A percentile compares a stretch with the other conserved stretches of the same genome.
Conservation (phyloP, 2,888 invertebrate genomes). For the Deroplatys truncata region DNA sequence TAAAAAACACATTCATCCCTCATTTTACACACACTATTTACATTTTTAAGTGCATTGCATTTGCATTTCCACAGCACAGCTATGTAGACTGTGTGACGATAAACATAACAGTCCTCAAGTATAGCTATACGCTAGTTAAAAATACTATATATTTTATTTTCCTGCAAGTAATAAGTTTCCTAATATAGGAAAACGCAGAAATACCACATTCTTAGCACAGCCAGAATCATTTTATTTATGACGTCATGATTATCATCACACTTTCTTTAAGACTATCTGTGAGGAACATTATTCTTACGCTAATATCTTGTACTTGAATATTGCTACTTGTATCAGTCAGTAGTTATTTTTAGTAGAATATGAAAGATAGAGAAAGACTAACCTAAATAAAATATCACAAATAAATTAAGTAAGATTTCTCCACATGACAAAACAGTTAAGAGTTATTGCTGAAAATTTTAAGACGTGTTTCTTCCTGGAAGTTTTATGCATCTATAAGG, state of each 20-base stretch:
- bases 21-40: not conserved
- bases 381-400: constrained; percentile 16
- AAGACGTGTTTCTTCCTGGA: not conserved
- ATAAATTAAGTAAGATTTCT: not conserved
- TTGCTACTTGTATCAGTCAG: constrained; percentile 5
- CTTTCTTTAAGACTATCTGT: not conserved
- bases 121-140: not conserved
- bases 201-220: not conserved
- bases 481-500: not conserved
- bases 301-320: constrained; percentile 11
- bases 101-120: not conserved
- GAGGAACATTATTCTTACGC: not conserved
- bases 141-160: not conserved
- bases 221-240: not conserved
- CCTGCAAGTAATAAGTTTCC: not conserved
- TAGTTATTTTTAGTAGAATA: not conserved
- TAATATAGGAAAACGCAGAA: not conserved
- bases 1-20: not conserved
- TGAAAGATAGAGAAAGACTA: not conserved
- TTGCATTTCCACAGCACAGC: constrained; percentile 1
- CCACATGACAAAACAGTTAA: not conserved
- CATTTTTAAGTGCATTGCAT: not conserved
- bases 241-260: not conserved
- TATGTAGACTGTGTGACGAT: not conserved
- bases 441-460: not conserved